Evolutionary conservation across 2,888 invertebrate genomes (phyloP).

Genomic region (Pheosia tremula): DNA sequence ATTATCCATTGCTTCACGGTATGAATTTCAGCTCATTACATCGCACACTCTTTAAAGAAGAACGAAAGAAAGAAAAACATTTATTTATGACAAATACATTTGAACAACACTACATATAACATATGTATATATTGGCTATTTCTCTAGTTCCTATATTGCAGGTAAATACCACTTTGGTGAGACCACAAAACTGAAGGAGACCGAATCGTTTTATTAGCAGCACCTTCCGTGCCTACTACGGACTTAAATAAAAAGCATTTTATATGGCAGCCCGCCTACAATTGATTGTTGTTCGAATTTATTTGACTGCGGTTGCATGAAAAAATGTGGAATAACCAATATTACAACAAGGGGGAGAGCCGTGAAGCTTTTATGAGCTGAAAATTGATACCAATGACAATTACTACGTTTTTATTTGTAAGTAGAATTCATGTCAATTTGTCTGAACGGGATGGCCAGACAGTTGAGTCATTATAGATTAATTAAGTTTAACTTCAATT

Average conservation of each 20-base stretch:
- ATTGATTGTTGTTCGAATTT: slow-evolving; percentile 14
- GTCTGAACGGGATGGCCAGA: too few species aligned
- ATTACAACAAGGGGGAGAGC: slow-evolving; percentile 1
- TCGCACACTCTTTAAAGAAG: too few species aligned
- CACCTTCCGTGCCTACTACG: not conserved
- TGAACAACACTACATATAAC: too few species aligned
- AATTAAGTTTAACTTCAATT: too few species aligned
- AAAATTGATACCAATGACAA: not conserved
- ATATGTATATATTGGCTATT: too few species aligned
- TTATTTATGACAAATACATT: too few species aligned
- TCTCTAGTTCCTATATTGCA: too few species aligned
- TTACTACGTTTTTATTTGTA: not conserved
- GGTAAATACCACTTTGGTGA: too few species aligned
- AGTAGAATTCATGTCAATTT: too few species aligned
- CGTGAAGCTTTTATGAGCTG: slow-evolving; percentile 2
- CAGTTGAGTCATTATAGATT: too few species aligned
- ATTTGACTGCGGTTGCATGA: slow-evolving; percentile 30
- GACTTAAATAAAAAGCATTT: slow-evolving; percentile 2
- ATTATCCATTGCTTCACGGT: not conserved
- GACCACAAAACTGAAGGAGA: not conserved
- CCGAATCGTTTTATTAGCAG: not conserved
- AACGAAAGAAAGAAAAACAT: too few species aligned
- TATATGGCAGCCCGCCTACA: slow-evolving; percentile 3
- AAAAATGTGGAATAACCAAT: slow-evolving; percentile 15
- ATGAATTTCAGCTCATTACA: too few species aligned